Evolutionary conservation across 1,140 invertebrate species (phyloP).

Genomic region (Drosophila tristis): DNA sequence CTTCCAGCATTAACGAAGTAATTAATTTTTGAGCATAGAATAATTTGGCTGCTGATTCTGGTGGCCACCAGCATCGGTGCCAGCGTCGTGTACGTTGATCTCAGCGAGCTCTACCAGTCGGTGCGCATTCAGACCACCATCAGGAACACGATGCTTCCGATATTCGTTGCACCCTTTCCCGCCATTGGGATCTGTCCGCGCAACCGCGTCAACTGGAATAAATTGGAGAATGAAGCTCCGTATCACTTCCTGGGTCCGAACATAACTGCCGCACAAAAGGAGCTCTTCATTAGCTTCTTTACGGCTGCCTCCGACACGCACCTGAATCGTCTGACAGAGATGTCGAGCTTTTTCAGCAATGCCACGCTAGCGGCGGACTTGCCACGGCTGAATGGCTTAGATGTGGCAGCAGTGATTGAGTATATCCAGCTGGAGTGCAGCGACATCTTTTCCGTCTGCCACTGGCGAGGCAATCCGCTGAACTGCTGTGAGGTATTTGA

Average conservation of each 20-base stretch:
- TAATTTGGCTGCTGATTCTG: conserved; percentile 70
- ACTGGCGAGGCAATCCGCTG: conserved; percentile 45
- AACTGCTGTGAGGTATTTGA: conserved; percentile 74
- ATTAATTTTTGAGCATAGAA: conserved; percentile 20
- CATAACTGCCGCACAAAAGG: conserved; percentile 15
- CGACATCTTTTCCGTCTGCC: conserved; percentile 51
- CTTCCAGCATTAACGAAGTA: not conserved
- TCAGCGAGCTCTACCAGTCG: conserved; percentile 54
- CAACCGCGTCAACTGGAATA: conserved; percentile 56
- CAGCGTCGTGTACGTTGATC: conserved; percentile 61
- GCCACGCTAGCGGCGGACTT: conserved; percentile 24
- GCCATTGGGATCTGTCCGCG: conserved; percentile 62
- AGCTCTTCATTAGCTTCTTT: conserved; percentile 65
- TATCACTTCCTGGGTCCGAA: conserved; percentile 62
- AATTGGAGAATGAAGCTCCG: conserved; percentile 40
- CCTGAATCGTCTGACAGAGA: conserved; percentile 34
- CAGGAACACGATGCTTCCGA: conserved; percentile 60
- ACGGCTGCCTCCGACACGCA: conserved; percentile 38
- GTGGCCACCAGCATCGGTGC: conserved; percentile 57
- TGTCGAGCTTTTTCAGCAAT: conserved; percentile 51
- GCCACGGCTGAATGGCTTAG: conserved; percentile 38
- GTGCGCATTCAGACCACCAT: conserved; percentile 69
- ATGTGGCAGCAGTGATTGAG: conserved; percentile 50
- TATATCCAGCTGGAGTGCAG: conserved; percentile 39
- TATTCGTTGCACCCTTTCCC: conserved; percentile 65